Conservation (phyloP, 2,113 vertebrate genomes). For the Ramphastos sulfuratus region DNA sequence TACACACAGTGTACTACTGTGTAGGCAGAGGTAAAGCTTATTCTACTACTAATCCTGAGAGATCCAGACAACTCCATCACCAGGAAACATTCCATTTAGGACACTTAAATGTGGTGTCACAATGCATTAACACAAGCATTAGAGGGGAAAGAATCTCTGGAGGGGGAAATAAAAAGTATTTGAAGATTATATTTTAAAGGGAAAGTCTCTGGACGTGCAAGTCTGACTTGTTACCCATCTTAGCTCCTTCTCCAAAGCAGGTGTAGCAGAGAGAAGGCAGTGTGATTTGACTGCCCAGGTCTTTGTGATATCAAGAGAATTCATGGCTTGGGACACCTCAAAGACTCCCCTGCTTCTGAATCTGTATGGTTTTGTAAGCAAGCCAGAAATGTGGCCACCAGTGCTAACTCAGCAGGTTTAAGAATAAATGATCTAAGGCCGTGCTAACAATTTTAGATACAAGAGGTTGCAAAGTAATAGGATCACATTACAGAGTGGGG, state of each 20-base stretch:
- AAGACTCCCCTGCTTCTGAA: background rate
- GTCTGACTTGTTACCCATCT: background rate
- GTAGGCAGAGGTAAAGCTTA: background rate
- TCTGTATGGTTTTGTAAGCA: background rate
- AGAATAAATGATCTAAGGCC: background rate
- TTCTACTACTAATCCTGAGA: background rate
- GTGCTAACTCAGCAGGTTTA: background rate
- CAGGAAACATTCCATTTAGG: conserved; percentile 3
- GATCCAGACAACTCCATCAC: background rate
- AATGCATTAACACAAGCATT: background rate
- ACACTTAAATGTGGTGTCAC: background rate
- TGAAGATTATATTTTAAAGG: background rate
- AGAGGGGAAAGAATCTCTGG: background rate
- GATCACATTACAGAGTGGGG: background rate
- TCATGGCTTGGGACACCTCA: background rate
- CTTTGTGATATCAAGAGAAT: background rate
- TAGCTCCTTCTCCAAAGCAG: background rate
- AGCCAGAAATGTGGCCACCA: background rate
- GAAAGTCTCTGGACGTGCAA: background rate
- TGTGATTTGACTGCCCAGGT: background rate
- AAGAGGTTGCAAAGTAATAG: background rate
- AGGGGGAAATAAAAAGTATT: background rate
- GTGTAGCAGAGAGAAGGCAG: background rate
- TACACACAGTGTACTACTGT: too few relatives aligned
- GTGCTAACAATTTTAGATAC: background rate